These are phyloP conservation scores for Nannobrachium achirus DNA, from an alignment of 2,113 vertebrate genomes.

Conservation along the genomic window DNA sequence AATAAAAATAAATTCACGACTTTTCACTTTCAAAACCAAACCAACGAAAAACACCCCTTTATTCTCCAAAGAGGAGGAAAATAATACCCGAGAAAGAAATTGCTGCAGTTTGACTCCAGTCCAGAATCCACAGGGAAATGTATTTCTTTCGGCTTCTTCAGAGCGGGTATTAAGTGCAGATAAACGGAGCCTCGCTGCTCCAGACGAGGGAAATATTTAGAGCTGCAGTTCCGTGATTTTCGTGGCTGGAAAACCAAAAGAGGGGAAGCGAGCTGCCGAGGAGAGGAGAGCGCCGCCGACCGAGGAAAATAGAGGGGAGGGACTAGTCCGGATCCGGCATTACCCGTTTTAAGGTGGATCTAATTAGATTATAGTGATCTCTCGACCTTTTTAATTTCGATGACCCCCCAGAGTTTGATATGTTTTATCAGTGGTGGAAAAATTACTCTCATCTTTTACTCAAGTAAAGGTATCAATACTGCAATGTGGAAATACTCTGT, in stretches of 20 bases:
- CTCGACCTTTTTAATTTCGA: no score
- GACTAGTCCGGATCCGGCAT: constrained; percentile 58
- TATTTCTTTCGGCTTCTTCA: background rate
- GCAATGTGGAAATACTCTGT: no score
- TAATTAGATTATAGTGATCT: background rate
- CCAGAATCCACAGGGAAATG: background rate
- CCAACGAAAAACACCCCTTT: constrained; percentile 6
- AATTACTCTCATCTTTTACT: no score
- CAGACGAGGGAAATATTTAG: constrained; percentile 49
- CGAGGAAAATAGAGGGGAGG: constrained; percentile 61
- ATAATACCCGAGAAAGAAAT: constrained; percentile 19
- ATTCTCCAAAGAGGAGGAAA: constrained; percentile 31
- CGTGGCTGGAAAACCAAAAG: constrained; percentile 54
- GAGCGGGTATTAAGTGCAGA: constrained; percentile 36
- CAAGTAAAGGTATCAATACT: no score
- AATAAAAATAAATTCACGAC: background rate
- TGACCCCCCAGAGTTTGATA: no score
- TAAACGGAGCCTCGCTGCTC: constrained; percentile 29
- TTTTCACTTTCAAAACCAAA: constrained; percentile 19
- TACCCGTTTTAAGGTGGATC: constrained; percentile 78
- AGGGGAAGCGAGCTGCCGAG: constrained; percentile 35
- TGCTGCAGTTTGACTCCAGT: constrained; percentile 25
- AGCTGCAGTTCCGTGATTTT: constrained; percentile 53
- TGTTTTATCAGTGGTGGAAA: no score
- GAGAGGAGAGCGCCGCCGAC: constrained; percentile 20